Evolutionary conservation across 1,140 invertebrate genomes (phyloP).

Genomic region (Augochlora pura): DNA sequence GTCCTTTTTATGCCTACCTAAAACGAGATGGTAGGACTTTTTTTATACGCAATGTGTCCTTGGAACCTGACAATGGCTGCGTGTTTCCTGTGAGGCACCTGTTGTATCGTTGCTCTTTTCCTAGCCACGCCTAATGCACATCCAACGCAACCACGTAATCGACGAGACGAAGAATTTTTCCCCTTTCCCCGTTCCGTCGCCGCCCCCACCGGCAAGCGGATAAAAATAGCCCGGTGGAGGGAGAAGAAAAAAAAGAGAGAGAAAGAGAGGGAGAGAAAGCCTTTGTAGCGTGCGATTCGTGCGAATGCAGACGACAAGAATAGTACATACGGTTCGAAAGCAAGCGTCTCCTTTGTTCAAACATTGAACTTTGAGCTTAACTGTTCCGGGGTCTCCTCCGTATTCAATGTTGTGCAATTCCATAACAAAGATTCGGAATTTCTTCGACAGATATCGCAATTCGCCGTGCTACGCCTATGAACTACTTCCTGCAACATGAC

Average conservation of each 20-base stretch:
- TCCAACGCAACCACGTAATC: constrained; percentile 9
- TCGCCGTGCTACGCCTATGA: background rate
- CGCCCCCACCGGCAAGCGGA: too few species aligned
- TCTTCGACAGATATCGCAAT: background rate
- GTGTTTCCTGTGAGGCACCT: constrained; percentile 37
- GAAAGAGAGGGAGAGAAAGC: background rate
- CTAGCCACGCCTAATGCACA: constrained; percentile 24
- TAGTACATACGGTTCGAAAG: background rate
- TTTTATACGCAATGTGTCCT: constrained; percentile 37
- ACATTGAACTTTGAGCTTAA: background rate
- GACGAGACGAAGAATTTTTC: background rate
- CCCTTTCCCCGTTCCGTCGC: background rate
- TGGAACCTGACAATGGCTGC: constrained; percentile 32
- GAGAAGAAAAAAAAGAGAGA: too few species aligned
- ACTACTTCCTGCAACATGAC: background rate
- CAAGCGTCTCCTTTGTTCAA: background rate
- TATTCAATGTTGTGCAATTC: background rate
- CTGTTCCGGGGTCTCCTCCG: background rate
- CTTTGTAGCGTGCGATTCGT: constrained; percentile 2
- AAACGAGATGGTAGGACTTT: constrained; percentile 27
- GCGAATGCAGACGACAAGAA: constrained; percentile 24
- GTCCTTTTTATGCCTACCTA: constrained; percentile 24
- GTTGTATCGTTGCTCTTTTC: constrained; percentile 38
- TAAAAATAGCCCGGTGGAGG: constrained; percentile 16
- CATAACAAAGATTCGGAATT: background rate